phyloP scores from a whole-genome alignment of 2,888 invertebrate species.

The Carcina quercana region DNA sequence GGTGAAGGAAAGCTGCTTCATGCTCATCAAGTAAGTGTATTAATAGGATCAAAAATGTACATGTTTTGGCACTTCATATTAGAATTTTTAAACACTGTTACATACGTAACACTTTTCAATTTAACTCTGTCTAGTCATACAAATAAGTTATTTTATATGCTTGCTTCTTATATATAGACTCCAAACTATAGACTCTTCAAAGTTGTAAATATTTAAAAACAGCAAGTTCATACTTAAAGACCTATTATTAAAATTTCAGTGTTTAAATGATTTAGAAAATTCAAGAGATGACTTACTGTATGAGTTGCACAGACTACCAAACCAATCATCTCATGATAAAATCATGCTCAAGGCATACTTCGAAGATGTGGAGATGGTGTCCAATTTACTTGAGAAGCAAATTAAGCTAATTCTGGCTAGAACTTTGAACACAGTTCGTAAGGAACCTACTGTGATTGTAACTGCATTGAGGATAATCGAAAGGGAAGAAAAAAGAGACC shows the following conservation, averaged over 20 bases:
- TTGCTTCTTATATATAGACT: no score
- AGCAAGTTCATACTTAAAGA: no score
- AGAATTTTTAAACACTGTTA: no score
- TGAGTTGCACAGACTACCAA: slow-evolving; percentile 94
- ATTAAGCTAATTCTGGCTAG: slow-evolving; percentile 91
- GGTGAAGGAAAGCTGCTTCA: slow-evolving; percentile 95
- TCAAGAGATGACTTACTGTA: slow-evolving; percentile 96
- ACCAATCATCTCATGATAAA: slow-evolving; percentile 92
- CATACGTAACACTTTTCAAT: no score
- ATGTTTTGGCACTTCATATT: no score
- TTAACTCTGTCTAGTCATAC: no score
- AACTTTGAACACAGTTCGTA: slow-evolving; percentile 94
- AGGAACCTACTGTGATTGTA: slow-evolving; percentile 96
- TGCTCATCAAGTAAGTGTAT: slow-evolving; percentile 90
- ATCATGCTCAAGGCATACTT: slow-evolving; percentile 97
- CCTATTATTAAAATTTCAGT: no score
- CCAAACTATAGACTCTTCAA: no score
- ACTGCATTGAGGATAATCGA: slow-evolving; percentile 97
- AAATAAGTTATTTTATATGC: no score
- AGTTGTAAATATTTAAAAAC: no score
- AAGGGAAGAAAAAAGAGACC: slow-evolving; percentile 96
- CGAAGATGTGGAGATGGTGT: slow-evolving; percentile 94
- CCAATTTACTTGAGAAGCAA: slow-evolving; percentile 92
- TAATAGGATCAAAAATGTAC: no score
- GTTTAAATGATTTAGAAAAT: slow-evolving; percentile 95